Evolutionary conservation across 2,797 vertebrate genomes (phyloP), one percentile per base, ranked within the genome.

Genomic region (Sphenopsis melanotis): DNA sequence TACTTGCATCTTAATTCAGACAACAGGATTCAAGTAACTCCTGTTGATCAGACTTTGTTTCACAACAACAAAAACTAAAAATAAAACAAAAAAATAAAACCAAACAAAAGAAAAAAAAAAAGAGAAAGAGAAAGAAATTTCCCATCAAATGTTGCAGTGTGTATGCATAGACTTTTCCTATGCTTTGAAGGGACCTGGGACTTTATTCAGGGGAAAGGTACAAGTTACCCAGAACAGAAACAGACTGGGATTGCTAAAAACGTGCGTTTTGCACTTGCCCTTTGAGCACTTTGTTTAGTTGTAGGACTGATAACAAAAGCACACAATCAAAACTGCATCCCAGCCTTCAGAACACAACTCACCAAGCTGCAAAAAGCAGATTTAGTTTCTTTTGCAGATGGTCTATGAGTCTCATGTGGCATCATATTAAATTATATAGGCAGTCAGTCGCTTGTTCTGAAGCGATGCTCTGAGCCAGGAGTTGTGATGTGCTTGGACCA

Each of bases 351-450:
- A 94, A 83, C 70, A 44, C 92, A 80, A 89, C 95, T 96, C 96
- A 91, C 92, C 95, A 92, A 91, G 96, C 97, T 94, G 96, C 87
- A 55, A 92, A 96, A 97, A 95, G 95, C 98, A 97, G 95, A 97
- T 96, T 97, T 97, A 96, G 98, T 98, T 98, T 98, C 97, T 98
- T 98, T 97, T 97, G 98, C 98, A 97, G 98, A 98, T 97, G 98
- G 97, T 95, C 95, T 96, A 89, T 94, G 95, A 98, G 97, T 98
- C 97, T 97, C 96, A 95, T 96, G 97, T 97, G 97, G 98, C 96
- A 97, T 97, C 97, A 98, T 98, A 99, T 99, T 98, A 98, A 98
- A 99, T 99, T 98, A 98, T 98, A 97, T 97, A 97, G 97, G 97
- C 98, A 97, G 98, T 88, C 96, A 96, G 97, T 97, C 95, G 96